Base-by-base conservation (phyloP, 2,888 invertebrate genomes). In the Platerodrilus igneus region DNA sequence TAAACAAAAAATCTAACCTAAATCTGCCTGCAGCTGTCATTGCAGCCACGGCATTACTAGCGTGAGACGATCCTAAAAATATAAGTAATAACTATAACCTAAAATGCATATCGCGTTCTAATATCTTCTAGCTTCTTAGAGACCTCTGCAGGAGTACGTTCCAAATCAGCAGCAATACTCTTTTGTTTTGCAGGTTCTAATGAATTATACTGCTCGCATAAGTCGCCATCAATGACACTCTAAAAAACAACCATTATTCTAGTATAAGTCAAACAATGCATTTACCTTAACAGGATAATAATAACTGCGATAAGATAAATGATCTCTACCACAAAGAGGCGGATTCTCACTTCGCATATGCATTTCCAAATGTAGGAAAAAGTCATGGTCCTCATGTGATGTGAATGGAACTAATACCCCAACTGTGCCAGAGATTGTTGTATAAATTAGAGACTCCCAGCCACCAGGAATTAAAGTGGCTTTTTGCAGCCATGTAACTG, bases 331-430 rank as follows among this genome's bases (percentile, higher is more conserved):
- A 70, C 96, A 95, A 0, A 99, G 70, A 0, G 99, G 96, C 0
- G 94, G 79, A 69, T 95, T 88, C 68, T 99, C 97, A 49, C 93
- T 90, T 33, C 99, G 75, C 93, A 99, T 93, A 67, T 99, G 96
- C 97, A 99, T 99, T 69, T 99, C 99, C 47, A 99, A 73, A 71
- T 97, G 95, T 64, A 97, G 96, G 73, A 99, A 99, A 68, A 99
- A 97, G 65, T 99, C 99, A 57, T 94, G 95, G 68, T 99, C 97
- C 73, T 97, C 95, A 56, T 92, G 83, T 10, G 92, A 91, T 0
- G 93, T 92, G 61, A 96, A 95, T 0, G 95, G 93, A 11, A 95
- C 86, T 21, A 96, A 73, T 4, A 93, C 92, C 1, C 95, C 95
- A 0, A 96, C 86, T 0, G 91, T 83, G 2, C 96, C 99, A 44